Evolutionary conservation across 1,140 invertebrate species (phyloP).

Genomic region (Bombyx mandarina): DNA sequence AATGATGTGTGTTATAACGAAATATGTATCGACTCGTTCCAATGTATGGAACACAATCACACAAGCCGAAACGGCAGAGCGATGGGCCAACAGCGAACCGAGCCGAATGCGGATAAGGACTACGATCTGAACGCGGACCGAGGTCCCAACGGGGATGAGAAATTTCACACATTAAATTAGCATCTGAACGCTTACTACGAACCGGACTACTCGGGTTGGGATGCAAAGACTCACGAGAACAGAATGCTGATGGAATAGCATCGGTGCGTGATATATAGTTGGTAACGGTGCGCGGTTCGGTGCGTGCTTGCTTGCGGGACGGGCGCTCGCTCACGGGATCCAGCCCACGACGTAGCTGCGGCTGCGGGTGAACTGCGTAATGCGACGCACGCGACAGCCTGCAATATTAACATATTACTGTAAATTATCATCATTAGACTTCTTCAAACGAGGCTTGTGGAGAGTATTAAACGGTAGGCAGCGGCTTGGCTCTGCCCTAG

Average conservation of each 20-base stretch:
- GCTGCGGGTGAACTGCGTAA: conserved; percentile 59
- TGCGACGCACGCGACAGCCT: conserved; percentile 54
- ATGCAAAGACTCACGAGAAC: not conserved
- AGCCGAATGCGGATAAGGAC: too few species aligned
- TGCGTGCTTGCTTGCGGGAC: conserved; percentile 8
- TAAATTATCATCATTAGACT: not conserved
- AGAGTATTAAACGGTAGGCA: too few species aligned
- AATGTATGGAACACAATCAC: too few species aligned
- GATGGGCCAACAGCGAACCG: too few species aligned
- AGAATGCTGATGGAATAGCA: not conserved
- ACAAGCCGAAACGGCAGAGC: too few species aligned
- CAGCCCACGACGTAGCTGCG: conserved; percentile 63
- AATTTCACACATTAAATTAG: too few species aligned
- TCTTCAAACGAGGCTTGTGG: too few species aligned
- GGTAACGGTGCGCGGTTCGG: conserved; percentile 25
- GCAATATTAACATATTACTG: conserved; percentile 5
- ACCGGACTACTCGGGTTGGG: not conserved
- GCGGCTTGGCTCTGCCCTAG: too few species aligned
- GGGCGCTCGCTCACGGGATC: conserved; percentile 36
- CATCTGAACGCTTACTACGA: not conserved
- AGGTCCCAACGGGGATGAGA: too few species aligned
- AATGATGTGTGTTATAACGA: too few species aligned
- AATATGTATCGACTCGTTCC: too few species aligned
- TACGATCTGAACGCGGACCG: too few species aligned
- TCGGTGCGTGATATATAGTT: conserved; percentile 28